Conservation (phyloP, 2,113 vertebrate genomes). For the Pavo muticus region DNA sequence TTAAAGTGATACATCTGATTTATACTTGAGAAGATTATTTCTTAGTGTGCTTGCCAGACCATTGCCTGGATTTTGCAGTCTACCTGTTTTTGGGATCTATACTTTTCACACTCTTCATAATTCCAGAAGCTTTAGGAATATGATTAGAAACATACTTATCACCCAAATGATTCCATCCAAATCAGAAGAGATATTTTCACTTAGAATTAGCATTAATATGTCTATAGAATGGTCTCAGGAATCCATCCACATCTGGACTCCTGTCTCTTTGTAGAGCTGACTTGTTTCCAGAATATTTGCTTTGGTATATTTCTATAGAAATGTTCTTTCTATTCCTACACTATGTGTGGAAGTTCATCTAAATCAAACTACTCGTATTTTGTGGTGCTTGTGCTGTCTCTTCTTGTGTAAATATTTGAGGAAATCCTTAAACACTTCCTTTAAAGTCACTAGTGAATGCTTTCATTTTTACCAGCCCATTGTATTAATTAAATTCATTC, state of each 20-base stretch:
- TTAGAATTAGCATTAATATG: background rate
- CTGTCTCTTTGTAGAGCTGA: conserved; percentile 26
- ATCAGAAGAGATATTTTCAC: background rate
- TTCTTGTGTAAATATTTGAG: background rate
- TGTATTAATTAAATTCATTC: conserved; percentile 5
- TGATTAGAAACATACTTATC: background rate
- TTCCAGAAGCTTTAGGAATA: background rate
- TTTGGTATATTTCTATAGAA: conserved; percentile 1
- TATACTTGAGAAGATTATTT: background rate
- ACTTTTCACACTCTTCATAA: background rate
- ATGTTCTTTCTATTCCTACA: conserved; percentile 20
- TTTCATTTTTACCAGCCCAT: background rate
- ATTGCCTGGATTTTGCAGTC: background rate
- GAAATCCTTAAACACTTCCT: background rate
- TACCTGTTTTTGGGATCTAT: background rate
- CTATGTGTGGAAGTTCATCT: background rate
- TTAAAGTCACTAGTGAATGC: conserved; percentile 6
- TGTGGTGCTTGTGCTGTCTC: background rate
- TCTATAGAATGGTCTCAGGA: background rate
- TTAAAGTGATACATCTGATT: background rate
- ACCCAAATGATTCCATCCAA: background rate
- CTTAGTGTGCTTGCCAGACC: background rate
- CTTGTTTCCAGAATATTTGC: conserved; percentile 43
- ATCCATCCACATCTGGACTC: background rate
- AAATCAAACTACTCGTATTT: conserved; percentile 10